phyloP scores from a whole-genome alignment of 2,113 vertebrate genomes.

The Etheostoma cragini region DNA sequence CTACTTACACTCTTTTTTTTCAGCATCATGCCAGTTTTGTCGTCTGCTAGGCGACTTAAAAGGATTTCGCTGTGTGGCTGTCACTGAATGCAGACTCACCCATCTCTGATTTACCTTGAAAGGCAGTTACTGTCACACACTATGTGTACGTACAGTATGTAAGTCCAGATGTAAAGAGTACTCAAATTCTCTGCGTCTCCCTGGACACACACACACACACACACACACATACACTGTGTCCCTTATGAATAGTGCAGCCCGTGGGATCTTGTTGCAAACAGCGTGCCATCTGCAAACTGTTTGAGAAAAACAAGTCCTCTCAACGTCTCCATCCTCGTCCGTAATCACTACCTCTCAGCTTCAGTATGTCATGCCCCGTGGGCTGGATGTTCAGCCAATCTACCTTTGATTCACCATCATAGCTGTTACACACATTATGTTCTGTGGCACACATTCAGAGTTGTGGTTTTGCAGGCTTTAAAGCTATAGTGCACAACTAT shows the following conservation, averaged over 20 bases:
- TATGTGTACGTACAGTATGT: background rate
- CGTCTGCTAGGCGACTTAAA: background rate
- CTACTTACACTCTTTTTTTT: background rate
- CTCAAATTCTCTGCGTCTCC: constrained; percentile 5
- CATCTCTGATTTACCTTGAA: constrained; percentile 1
- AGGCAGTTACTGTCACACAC: background rate
- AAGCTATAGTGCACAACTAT: too few species aligned
- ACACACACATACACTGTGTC: constrained; percentile 20
- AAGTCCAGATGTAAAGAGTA: constrained; percentile 16
- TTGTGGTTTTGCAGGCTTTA: background rate
- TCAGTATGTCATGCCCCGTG: background rate
- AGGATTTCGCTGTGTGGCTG: background rate
- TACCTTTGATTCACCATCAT: background rate
- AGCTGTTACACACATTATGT: background rate
- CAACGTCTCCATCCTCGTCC: background rate
- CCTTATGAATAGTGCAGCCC: constrained; percentile 38
- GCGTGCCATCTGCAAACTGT: constrained; percentile 45
- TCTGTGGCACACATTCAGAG: background rate
- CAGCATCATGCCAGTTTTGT: background rate
- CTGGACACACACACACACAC: constrained; percentile 3
- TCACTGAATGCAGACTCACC: background rate
- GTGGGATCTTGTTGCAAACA: constrained; percentile 58
- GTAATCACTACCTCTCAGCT: constrained; percentile 15
- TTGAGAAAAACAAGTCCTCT: constrained; percentile 56
- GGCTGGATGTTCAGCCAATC: background rate